Conservation (phyloP, 2,113 vertebrate species). For the Cinclus cinclus region DNA sequence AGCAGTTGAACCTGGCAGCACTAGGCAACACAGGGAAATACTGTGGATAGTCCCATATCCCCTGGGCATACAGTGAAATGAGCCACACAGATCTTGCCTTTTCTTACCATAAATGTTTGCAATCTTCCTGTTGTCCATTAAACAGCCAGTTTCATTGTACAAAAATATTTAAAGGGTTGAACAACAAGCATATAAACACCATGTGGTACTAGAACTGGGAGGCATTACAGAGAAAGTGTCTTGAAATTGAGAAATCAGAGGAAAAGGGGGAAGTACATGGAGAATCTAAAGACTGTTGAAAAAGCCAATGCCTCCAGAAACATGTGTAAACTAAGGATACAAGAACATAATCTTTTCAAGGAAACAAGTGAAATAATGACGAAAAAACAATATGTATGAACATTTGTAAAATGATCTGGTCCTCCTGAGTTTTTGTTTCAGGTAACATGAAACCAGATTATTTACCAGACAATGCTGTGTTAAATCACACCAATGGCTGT, state of each 20-base stretch:
- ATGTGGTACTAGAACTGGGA: background rate
- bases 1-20: background rate
- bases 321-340: background rate
- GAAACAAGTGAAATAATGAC: background rate
- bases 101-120: background rate
- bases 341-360: background rate
- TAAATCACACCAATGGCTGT: background rate
- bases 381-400: background rate
- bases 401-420: background rate
- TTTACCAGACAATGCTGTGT: background rate
- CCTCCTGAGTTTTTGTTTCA: background rate
- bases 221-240: background rate
- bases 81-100: background rate
- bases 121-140: background rate
- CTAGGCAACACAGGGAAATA: fast-evolving
- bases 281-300: background rate
- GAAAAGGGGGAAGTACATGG: background rate
- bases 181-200: background rate
- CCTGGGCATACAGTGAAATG: background rate
- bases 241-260: background rate
- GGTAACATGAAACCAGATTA: background rate
- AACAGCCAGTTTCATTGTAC: background rate
- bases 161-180: background rate
- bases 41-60: too few relatives aligned
- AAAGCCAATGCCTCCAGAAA: background rate